Conservation (phyloP, 2,797 vertebrate species). For the Hylomyscus alleni region DNA sequence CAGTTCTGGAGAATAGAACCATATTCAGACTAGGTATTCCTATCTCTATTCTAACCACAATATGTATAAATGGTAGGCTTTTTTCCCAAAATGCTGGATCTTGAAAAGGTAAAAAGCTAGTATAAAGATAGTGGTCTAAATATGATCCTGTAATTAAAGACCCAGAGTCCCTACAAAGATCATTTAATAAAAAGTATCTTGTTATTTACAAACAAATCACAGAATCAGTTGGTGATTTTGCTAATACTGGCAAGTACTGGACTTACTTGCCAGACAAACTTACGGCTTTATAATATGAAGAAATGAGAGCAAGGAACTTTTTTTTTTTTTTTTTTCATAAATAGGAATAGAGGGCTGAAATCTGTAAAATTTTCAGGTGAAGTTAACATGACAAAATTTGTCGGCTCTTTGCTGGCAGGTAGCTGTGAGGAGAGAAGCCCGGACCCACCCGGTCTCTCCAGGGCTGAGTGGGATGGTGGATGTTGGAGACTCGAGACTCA, state of each 20-base stretch:
- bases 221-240: constrained; percentile 87
- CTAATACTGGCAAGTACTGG: constrained; percentile 87
- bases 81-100: not conserved
- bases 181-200: constrained; percentile 52
- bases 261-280: constrained; percentile 87
- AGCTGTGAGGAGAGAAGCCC: no score
- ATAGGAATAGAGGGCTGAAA: constrained; percentile 78
- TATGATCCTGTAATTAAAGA: constrained; percentile 62
- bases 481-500: no score
- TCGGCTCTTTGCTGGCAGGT: no score
- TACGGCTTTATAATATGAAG: constrained; percentile 86
- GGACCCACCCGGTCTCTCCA: no score
- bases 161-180: constrained; percentile 27
- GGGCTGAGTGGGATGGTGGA: no score
- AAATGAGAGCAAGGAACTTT: constrained; percentile 87
- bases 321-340: constrained; percentile 85
- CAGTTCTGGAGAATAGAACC: constrained; percentile 44
- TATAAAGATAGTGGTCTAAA: constrained; percentile 50
- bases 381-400: constrained; percentile 84
- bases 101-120: constrained; percentile 62
- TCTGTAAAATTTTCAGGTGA: constrained; percentile 75
- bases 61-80: constrained; percentile 1
- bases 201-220: constrained; percentile 85
- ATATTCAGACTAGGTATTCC: constrained; percentile 50
- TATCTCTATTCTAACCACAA: not conserved